These are phyloP conservation scores for Daktulosphaira vitifoliae DNA, from an alignment of 1,140 invertebrate species.

Conservation along the genomic window DNA sequence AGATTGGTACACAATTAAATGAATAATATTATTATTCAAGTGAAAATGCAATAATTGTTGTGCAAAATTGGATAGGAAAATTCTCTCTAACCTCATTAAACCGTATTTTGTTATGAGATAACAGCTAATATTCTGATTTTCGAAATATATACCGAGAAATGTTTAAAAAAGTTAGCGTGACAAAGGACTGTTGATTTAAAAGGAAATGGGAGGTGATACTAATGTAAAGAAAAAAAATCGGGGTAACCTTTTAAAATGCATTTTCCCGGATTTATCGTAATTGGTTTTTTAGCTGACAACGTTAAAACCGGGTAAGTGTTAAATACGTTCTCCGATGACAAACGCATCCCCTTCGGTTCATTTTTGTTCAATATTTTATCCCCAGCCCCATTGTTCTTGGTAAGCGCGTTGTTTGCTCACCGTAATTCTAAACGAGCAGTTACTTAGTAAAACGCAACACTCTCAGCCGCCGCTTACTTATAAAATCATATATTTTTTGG, in stretches of 20 bases:
- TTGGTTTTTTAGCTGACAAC: constrained; percentile 26
- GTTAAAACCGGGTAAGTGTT: constrained; percentile 20
- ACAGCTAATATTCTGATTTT: too few relatives aligned
- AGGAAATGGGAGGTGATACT: not conserved
- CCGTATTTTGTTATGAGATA: too few relatives aligned
- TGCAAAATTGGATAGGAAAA: too few relatives aligned
- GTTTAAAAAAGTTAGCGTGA: constrained; percentile 19
- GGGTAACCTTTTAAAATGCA: constrained; percentile 22
- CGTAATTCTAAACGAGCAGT: constrained; percentile 27
- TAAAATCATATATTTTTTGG: too few relatives aligned
- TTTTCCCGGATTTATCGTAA: constrained; percentile 30
- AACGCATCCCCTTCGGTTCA: constrained; percentile 11
- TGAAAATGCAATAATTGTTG: too few relatives aligned
- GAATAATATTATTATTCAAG: too few relatives aligned
- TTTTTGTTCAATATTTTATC: constrained; percentile 22
- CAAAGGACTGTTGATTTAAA: not conserved
- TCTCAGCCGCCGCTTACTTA: not conserved
- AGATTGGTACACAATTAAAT: too few relatives aligned
- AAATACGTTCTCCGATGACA: constrained; percentile 30
- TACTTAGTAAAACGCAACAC: not conserved
- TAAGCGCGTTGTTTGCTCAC: not conserved
- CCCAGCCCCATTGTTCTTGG: constrained; percentile 13
- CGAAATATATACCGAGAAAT: constrained; percentile 7
- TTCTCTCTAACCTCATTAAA: too few relatives aligned
- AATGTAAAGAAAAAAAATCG: not conserved